Base-by-base conservation (phyloP, 1,140 invertebrate species). In the Brachionus manjavacas region DNA sequence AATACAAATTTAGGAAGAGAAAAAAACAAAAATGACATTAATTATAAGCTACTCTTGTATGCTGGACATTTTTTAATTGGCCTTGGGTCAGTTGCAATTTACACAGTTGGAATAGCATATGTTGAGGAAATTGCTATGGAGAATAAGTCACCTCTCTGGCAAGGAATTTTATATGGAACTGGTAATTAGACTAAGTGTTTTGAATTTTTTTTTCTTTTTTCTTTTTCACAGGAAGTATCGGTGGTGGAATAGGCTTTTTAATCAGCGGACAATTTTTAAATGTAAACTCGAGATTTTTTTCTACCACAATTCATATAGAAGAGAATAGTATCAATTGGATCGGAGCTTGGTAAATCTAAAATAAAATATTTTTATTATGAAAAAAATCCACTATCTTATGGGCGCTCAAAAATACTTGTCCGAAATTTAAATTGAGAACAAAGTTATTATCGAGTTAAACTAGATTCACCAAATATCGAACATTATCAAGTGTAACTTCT, bases 51-150 rank as follows among this genome's bases (percentile, higher is more conserved):
- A 6, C 14, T 78, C n/a, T 9, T 78, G 14, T 78, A 55, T 31
- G 14, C 16, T 31, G 74, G 74, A 31, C 43, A 78, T 55, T 78
- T 78, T 52, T 16, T 78, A 0, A 78, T 31, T 31, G 74, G 74
- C 9, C 20, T 78, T 12, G 74, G 74, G n/a, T 52, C 43, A 14
- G 74, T 78, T 28, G 74, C 74, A 31, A 52, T 78, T 28, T 78
- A 52, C 2, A 78, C 74, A 14, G 23, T 78, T n/a, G 74, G 74
- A 31, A 78, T 78, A 49, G 74, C 74, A 14, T 78, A 78, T 78
- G 49, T 78, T 55, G 74, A 78, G 35, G 25, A 52, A n/a, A 78
- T 78, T n/a, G 23, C 46, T 78, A 2, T 52, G 1, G 20, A 25
- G 7, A 14, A 23, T 28, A 25, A 55, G 49, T 49, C 74, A 28